These are phyloP conservation scores for Hemiprocne comata DNA, from an alignment of 2,113 vertebrate species.

Conservation along the genomic window DNA sequence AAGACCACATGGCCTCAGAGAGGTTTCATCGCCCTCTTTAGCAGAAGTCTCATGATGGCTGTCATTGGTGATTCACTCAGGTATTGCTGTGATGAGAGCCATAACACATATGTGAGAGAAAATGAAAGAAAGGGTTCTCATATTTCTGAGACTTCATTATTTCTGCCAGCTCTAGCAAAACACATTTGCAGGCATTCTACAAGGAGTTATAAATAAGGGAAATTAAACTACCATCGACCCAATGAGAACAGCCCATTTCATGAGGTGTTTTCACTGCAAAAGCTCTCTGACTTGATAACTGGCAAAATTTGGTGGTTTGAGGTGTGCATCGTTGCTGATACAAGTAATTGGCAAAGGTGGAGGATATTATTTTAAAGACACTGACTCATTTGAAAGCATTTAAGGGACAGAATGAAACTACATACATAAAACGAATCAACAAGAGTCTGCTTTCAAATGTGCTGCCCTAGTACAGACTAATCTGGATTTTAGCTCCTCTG, in stretches of 20 bases:
- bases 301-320: slow-evolving; percentile 48
- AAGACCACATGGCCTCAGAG: not conserved
- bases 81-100: not conserved
- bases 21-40: not conserved
- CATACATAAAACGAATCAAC: slow-evolving; percentile 2
- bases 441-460: not conserved
- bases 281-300: slow-evolving; percentile 17
- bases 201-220: slow-evolving; percentile 57
- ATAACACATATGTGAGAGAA: not conserved
- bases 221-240: slow-evolving; percentile 56
- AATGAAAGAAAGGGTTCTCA: not conserved
- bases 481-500: not conserved
- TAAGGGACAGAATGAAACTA: not conserved
- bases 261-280: not conserved
- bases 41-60: not conserved
- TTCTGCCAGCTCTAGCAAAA: slow-evolving; percentile 22
- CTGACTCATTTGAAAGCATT: slow-evolving; percentile 31
- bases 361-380: slow-evolving; percentile 29
- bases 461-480: not conserved
- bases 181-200: not conserved
- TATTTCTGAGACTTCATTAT: slow-evolving; percentile 47
- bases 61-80: not conserved
- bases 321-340: slow-evolving; percentile 27
- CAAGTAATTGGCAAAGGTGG: slow-evolving; percentile 25
- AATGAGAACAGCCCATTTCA: not conserved